These are phyloP conservation scores for Schizopygopsis pylzovi DNA, from an alignment of 2,797 vertebrate species.

Conservation along the genomic window DNA sequence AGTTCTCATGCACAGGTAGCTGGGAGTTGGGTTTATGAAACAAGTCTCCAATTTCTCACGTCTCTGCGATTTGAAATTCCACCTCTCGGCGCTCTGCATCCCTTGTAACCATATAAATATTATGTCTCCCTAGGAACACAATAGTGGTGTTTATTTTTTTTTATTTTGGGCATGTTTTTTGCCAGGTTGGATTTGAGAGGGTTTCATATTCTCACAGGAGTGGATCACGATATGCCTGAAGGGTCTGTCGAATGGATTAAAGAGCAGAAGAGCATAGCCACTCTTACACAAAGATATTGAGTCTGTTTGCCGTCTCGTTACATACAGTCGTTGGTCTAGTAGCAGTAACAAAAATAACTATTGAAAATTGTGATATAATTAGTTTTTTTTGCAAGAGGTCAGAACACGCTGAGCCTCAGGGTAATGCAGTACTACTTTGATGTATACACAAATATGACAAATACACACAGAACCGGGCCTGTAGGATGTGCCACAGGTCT, in stretches of 20 bases:
- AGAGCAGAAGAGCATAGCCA: conserved; percentile 65
- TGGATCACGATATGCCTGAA: conserved; percentile 73
- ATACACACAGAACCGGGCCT: conserved; percentile 43
- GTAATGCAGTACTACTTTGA: not conserved
- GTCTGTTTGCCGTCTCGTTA: conserved; percentile 33
- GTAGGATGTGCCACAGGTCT: conserved; percentile 67
- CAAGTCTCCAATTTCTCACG: conserved; percentile 72
- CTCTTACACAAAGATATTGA: conserved; percentile 16
- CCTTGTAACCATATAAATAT: conserved; percentile 75
- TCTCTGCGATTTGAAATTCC: conserved; percentile 70
- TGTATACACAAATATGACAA: conserved; percentile 29
- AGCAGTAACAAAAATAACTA: not conserved
- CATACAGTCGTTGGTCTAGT: not conserved
- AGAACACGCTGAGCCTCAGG: not conserved
- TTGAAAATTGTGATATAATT: not conserved
- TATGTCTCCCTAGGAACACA: conserved; percentile 81
- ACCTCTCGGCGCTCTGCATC: conserved; percentile 68
- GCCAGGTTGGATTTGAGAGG: conserved; percentile 64
- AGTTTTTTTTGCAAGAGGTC: not conserved
- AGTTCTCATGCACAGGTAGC: conserved; percentile 44
- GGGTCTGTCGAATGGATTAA: conserved; percentile 74
- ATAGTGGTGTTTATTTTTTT: conserved; percentile 72
- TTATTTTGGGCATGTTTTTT: conserved; percentile 67
- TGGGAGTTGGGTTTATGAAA: conserved; percentile 64
- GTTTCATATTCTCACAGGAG: conserved; percentile 68